Percentiles rank a stretch among this genome's conserved stretches.
Conservation (phyloP, 2,888 invertebrate genomes). For the Folsomia candida region DNA sequence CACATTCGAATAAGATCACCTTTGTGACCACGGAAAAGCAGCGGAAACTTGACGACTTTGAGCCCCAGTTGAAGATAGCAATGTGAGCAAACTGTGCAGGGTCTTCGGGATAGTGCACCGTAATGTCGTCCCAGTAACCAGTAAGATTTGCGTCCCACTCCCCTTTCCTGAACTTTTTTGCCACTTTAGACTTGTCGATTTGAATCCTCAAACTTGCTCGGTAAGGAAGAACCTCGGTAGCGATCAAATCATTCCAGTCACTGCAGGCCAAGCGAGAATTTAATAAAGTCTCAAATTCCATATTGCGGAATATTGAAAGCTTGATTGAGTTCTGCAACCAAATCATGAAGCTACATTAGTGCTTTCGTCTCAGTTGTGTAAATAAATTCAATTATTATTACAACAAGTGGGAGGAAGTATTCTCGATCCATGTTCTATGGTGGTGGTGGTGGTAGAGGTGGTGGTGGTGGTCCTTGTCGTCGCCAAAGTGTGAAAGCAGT, state of each 20-base stretch:
- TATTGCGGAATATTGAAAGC: not conserved
- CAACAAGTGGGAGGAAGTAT: not conserved
- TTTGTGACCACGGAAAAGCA: not conserved
- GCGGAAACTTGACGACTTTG: not conserved
- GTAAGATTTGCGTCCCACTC: not conserved
- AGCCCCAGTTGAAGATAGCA: not conserved
- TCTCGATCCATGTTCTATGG: not conserved
- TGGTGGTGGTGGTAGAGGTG: no score
- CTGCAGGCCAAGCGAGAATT: not conserved
- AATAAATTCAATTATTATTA: no score
- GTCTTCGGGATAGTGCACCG: not conserved
- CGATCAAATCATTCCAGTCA: constrained; percentile 2
- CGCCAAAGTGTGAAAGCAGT: no score
- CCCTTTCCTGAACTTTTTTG: not conserved
- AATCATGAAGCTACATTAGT: no score
- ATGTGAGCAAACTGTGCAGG: not conserved
- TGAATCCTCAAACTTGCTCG: not conserved
- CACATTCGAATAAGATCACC: not conserved
- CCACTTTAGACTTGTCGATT: not conserved
- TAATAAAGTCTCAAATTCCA: constrained; percentile 1
- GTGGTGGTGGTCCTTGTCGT: no score
- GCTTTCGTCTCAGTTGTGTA: no score
- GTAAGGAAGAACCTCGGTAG: not conserved
- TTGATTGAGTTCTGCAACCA: not conserved
- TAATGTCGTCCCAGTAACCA: not conserved